phyloP scores from a whole-genome alignment of 2,113 vertebrate genomes.

The Oncorhynchus keta region DNA sequence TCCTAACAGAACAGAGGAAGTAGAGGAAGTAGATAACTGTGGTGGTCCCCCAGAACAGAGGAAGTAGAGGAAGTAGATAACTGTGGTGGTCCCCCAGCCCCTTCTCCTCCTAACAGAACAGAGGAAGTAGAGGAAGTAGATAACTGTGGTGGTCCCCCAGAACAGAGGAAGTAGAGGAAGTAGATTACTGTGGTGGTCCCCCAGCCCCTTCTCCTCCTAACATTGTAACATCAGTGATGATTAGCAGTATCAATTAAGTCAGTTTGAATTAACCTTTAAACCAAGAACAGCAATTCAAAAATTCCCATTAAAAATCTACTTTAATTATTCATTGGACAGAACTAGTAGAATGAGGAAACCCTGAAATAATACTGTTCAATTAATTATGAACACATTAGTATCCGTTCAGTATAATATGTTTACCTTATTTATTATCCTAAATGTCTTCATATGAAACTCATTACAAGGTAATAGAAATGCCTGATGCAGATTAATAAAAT shows the following conservation, averaged over 20 bases:
- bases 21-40: too few relatives aligned
- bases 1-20: too few relatives aligned
- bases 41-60: too few relatives aligned
- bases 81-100: too few relatives aligned
- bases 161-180: too few relatives aligned
- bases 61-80: too few relatives aligned
- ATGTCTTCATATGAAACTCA: conserved; percentile 24
- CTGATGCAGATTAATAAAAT: conserved; percentile 8
- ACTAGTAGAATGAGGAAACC: conserved; percentile 58
- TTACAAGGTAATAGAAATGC: conserved; percentile 35
- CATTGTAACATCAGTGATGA: not conserved
- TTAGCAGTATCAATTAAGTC: not conserved
- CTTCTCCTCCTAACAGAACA: too few relatives aligned
- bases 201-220: too few relatives aligned
- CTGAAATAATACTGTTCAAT: conserved; percentile 35
- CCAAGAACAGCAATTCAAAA: not conserved
- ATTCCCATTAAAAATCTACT: conserved; percentile 58
- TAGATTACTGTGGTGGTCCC: too few relatives aligned
- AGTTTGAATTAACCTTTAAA: not conserved
- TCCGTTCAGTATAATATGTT: conserved; percentile 34
- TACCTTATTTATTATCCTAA: conserved; percentile 27
- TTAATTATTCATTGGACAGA: conserved; percentile 75
- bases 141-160: too few relatives aligned
- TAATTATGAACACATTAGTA: conserved; percentile 32
- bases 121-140: too few relatives aligned